Conservation (phyloP, 2,113 vertebrate genomes). For the Epinephelus cyanopodus region DNA sequence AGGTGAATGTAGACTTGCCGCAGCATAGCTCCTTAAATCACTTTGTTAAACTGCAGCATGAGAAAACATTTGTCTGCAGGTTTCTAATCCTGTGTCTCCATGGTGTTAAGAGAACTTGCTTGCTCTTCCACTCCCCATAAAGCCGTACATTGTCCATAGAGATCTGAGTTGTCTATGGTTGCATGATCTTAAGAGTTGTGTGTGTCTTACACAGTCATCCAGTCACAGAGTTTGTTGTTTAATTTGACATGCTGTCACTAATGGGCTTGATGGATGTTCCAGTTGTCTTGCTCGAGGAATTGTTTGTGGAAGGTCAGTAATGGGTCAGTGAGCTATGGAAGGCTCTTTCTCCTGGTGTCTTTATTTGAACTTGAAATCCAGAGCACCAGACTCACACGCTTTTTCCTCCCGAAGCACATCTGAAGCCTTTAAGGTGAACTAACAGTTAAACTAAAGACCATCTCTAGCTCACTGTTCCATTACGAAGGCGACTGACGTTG, state of each 20-base stretch:
- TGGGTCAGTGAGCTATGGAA: conserved; percentile 27
- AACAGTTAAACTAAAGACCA: not conserved
- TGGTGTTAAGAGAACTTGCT: not conserved
- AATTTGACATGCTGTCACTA: conserved; percentile 23
- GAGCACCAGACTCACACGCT: not conserved
- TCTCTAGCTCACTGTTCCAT: conserved; percentile 27
- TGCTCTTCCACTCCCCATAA: not conserved
- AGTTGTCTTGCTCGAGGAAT: not conserved
- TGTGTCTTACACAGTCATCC: conserved; percentile 21
- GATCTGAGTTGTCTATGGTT: conserved; percentile 28
- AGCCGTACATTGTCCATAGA: conserved; percentile 6
- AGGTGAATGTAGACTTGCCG: not conserved
- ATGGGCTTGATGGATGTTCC: not conserved
- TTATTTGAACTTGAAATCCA: conserved; percentile 1
- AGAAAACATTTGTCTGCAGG: not conserved
- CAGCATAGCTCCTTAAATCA: not conserved
- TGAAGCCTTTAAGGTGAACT: not conserved
- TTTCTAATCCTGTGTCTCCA: not conserved
- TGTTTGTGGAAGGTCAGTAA: conserved; percentile 11
- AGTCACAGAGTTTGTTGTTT: conserved; percentile 31
- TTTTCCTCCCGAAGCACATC: not conserved
- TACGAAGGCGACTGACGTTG: not conserved
- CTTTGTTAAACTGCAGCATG: not conserved
- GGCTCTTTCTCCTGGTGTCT: not conserved
- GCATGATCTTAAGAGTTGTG: conserved; percentile 31